Evolutionary conservation across 2,113 vertebrate genomes (phyloP), one percentile per base, ranked within the genome.

Genomic region (Pangasianodon gigas): DNA sequence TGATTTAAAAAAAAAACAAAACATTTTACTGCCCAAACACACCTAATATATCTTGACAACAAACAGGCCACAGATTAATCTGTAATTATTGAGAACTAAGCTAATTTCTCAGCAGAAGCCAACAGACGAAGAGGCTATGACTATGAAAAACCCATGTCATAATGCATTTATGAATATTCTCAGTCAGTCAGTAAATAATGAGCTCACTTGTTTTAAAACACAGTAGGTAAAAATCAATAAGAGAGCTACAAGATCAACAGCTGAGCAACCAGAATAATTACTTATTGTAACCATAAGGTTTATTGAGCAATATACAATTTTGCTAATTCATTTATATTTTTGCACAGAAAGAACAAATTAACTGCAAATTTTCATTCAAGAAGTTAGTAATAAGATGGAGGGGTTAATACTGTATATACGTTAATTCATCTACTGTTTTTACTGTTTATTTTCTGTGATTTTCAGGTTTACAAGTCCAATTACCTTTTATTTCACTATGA

Each of bases 201-300:
- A 84, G 82, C 32, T 26, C 44, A 79, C 21, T 58, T 84, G 52
- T n/a, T 84, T 58, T 84, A 84, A 84, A 52, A 58, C 81, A 83
- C 54, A 60, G 82, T 21, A 41, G 82, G 32, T 60, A 32, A 81
- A 81, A 81, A 14, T 81, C 29, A 81, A 52, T 32, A 32, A 51
- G 24, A 52, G 77, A 80, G 77, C 24, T 80, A 51, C 46, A 80
- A 13, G 24, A 77, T 24, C 51, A 82, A 56, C 81, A 60, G 54
- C 37, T 84, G 54, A 60, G 54, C 51, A 84, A 60, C 54, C 2
- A 9, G n/a, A 60, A 32, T 41, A 58, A 41, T 58, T 58, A 41
- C 9, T 11, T 60, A 41, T 11, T 52, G 6, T 62, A 84, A 41
- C 24, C 56, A 56, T 54, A 56, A 83, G 21, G 11, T 1, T 81